Base-by-base conservation (phyloP, 2,113 vertebrate species). In the Alethe diademata region DNA sequence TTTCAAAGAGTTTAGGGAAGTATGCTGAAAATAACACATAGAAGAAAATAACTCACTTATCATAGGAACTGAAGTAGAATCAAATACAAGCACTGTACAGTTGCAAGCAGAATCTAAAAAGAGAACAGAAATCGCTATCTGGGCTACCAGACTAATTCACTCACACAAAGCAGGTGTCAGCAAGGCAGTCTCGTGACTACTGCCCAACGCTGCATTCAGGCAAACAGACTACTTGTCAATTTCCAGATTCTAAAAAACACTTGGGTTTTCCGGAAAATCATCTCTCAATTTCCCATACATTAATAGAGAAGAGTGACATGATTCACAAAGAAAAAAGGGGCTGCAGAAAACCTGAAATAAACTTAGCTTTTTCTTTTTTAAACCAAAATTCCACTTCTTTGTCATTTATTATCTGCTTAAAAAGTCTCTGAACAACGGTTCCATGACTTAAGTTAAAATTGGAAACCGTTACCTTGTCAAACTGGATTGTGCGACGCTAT, bases 251-350 rank as follows among this genome's bases (percentile, higher is more conserved):
- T 8, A 17, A 89, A 84, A 84, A 40, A 36, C 12, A 61, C 31
- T 22, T 35, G 14, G 6, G 57, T 50, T 61, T 69, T 70, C 18
- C 5, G 0, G 7, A 67, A 89, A 71, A 54, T 12, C 3, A 43
- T 67, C 12, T 70, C 66, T 65, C 3, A 6, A 18, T 23, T 56
- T 67, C 10, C 19, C 17, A 43, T 0, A 1, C 2, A 16, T 64
- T 71, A 71, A 57, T 0, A 64, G 5, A 75, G 19, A 64, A 65
- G 50, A 89, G 9, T 35, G 8, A 50, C 28, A 38, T 26, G 19
- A 45, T 0, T 26, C 20, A 45, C 4, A 35, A 58, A 42, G 9
- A 54, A 62, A 36, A 67, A 47, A 11, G 2, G 0, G 6, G 1
- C 5, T 58, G 20, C 26, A 47, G 40, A 56, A 75, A 69, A 91